These are phyloP conservation scores for Lepidochitona cinerea DNA, from an alignment of 2,888 invertebrate genomes.

Conservation along the genomic window DNA sequence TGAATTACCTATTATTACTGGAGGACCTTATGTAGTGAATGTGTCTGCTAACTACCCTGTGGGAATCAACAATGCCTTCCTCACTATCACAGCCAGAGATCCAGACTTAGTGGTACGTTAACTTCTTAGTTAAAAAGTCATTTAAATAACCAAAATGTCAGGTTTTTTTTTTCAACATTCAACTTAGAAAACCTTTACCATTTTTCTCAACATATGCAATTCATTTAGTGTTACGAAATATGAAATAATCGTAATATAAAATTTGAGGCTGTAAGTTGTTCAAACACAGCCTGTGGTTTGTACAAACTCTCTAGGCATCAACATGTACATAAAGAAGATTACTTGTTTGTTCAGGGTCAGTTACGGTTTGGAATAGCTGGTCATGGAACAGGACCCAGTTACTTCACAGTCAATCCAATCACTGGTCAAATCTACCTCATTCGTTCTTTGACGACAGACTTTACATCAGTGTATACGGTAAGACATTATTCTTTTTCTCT, in stretches of 20 bases:
- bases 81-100: conserved; percentile 44
- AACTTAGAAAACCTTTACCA: no score
- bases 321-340: no score
- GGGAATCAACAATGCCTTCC: neutral
- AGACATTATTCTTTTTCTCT: no score
- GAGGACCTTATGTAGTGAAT: neutral
- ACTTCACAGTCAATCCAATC: neutral
- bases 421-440: conserved; percentile 1
- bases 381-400: neutral
- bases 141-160: no score
- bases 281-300: no score
- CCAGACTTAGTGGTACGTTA: conserved; percentile 38
- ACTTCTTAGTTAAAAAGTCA: no score
- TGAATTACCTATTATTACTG: neutral
- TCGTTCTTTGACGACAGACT: neutral
- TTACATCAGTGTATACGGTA: neutral
- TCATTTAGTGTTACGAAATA: no score
- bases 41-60: neutral
- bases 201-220: no score
- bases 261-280: no score
- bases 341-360: neutral
- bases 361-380: neutral
- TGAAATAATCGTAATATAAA: no score
- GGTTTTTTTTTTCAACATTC: no score
- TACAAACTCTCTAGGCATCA: no score